Conservation (phyloP, 2,113 vertebrate genomes). For the Pardalotus punctatus region DNA sequence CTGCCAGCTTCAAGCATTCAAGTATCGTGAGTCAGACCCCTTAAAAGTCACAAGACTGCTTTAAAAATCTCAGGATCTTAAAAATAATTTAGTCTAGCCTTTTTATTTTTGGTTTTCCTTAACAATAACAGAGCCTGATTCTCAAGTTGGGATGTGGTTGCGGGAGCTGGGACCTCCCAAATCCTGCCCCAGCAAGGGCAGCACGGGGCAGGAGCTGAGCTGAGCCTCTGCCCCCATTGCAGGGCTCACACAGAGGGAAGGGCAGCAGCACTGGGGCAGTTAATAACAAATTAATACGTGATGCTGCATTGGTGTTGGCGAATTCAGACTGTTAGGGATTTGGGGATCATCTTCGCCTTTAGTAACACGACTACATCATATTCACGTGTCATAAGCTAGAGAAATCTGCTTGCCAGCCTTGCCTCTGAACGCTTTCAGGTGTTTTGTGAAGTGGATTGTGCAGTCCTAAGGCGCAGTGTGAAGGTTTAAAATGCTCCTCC, state of each 20-base stretch:
- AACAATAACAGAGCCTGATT: neutral
- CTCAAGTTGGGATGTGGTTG: neutral
- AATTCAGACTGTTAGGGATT: neutral
- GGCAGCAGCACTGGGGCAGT: neutral
- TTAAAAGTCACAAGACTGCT: slow-evolving; percentile 43
- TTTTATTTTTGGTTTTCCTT: slow-evolving; percentile 28
- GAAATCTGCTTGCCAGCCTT: neutral
- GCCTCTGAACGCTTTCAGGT: neutral
- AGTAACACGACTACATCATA: fast-evolving
- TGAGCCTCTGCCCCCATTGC: neutral
- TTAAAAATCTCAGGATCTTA: slow-evolving; percentile 45
- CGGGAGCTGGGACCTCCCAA: neutral
- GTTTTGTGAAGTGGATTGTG: neutral
- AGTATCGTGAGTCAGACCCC: slow-evolving; percentile 40
- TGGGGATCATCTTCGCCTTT: neutral
- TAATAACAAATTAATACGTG: neutral
- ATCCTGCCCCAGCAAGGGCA: fast-evolving
- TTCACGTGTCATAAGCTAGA: neutral
- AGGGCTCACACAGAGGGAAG: fast-evolving
- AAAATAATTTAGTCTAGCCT: slow-evolving; percentile 50
- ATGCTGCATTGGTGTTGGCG: neutral
- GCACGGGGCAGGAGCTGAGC: neutral
- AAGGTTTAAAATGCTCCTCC: neutral
- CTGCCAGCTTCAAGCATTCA: slow-evolving; percentile 49
- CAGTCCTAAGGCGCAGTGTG: fast-evolving